These are phyloP conservation scores for Danio choprae DNA, from an alignment of 2,797 vertebrate genomes.

Conservation along the genomic window DNA sequence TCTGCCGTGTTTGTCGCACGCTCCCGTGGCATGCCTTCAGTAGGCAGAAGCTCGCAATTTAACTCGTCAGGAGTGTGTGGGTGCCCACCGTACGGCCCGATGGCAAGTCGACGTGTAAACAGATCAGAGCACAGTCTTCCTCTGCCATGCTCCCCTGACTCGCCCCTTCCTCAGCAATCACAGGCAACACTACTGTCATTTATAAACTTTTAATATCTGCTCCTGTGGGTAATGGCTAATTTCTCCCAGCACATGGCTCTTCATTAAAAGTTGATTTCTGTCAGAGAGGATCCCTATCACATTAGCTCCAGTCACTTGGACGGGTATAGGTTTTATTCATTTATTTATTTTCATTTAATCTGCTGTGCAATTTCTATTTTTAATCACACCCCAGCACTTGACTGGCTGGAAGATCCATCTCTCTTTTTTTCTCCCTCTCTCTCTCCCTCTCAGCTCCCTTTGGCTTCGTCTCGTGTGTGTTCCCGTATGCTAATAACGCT, in stretches of 20 bases:
- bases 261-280: constrained; percentile 95
- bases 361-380: constrained; percentile 61
- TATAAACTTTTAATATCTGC: constrained; percentile 80
- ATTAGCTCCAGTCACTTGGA: constrained; percentile 82
- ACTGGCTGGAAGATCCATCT: constrained; percentile 46
- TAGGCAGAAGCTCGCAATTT: constrained; percentile 22
- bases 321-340: constrained; percentile 67
- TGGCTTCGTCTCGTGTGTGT: constrained; percentile 5
- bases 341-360: constrained; percentile 65
- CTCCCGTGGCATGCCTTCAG: constrained; percentile 65
- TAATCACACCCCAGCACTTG: constrained; percentile 62
- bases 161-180: constrained; percentile 66
- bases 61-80: constrained; percentile 25
- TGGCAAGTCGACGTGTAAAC: neutral
- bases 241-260: constrained; percentile 82
- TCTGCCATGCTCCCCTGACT: constrained; percentile 31
- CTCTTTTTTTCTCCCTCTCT: neutral
- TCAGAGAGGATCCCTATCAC: constrained; percentile 88
- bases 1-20: constrained; percentile 75
- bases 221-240: constrained; percentile 80
- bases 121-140: neutral
- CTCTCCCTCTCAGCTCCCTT: neutral
- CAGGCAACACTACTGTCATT: constrained; percentile 75
- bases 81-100: neutral
- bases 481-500: constrained; percentile 26